Conservation (phyloP, 2,113 vertebrate species). For the Andinoacara biseriatus region DNA sequence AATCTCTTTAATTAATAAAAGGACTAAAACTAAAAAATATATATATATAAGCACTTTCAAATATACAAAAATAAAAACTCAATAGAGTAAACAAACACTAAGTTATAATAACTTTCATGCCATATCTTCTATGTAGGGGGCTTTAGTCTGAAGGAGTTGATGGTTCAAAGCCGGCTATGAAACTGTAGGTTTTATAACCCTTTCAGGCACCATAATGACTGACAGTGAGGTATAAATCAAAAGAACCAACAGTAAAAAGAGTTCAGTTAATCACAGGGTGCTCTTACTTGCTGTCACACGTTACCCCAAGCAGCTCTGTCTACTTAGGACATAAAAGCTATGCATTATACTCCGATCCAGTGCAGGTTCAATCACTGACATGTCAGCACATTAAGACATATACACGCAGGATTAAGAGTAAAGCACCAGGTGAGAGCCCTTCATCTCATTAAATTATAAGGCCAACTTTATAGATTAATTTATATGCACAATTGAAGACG, state of each 20-base stretch:
- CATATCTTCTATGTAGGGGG: not conserved
- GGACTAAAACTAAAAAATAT: too few species aligned
- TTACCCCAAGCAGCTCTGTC: constrained; percentile 51
- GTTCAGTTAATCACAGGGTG: constrained; percentile 65
- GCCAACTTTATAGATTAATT: constrained; percentile 4
- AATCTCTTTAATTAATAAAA: too few species aligned
- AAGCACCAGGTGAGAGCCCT: constrained; percentile 19
- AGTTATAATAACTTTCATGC: not conserved
- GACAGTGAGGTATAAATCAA: constrained; percentile 55
- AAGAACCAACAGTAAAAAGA: constrained; percentile 53
- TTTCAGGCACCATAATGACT: constrained; percentile 31
- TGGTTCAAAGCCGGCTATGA: not conserved
- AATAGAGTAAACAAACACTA: not conserved
- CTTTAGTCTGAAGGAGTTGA: not conserved
- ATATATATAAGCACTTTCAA: not conserved
- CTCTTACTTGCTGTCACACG: constrained; percentile 40
- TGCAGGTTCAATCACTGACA: constrained; percentile 43
- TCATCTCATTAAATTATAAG: constrained; percentile 22
- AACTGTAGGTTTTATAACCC: constrained; percentile 29
- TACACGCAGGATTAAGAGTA: constrained; percentile 18
- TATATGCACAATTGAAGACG: constrained; percentile 6
- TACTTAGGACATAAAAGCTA: constrained; percentile 56
- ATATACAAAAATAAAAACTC: not conserved
- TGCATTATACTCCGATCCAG: constrained; percentile 29
- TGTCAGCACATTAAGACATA: constrained; percentile 38